Base-by-base conservation (phyloP, 2,797 vertebrate species). In the Geotrypetes seraphini region DNA sequence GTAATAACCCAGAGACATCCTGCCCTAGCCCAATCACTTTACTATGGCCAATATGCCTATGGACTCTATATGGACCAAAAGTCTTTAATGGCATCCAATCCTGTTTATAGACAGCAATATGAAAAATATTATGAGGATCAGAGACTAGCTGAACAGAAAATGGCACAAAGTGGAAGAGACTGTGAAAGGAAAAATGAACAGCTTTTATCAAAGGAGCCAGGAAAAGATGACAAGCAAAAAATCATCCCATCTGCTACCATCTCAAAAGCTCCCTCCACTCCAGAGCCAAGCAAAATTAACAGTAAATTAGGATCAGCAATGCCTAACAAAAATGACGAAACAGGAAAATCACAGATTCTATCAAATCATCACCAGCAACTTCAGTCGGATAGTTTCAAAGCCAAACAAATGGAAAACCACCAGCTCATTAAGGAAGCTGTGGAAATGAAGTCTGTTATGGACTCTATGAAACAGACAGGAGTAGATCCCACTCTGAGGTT, bases 51-150 rank as follows among this genome's bases (percentile, higher is more conserved):
- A 57, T 98, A 99, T 57, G 87, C 92, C 23, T 89, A 96, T 16
- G 90, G 92, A 39, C 83, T 95, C n/a, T 91, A 96, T 45, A 85
- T 94, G 85, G 93, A 99, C 75, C 95, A 96, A 74, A 98, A 98
- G 60, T 84, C 94, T 13, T 66, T 97, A 57, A 80, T 97, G 74
- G 79, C 86, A 19, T 87, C 88, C 39, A 92, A 88, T 46, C 73
- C 80, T 19, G 71, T 78, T 49, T 88, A 90, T 26, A 78, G 87
- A 23, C 84, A 86, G 44, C 84, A 85, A 24, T 84, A 80, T 29
- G 86, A 90, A 51, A 81, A 86, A 49, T 95, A 91, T 57, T 95
- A 91, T 26, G 95, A 97, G 46, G 89, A 92, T 56, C 79, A 83
- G 43, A 84, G 89, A 38, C 61, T 86, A 57, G 76, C 77, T 29